phyloP scores from a whole-genome alignment of 2,113 vertebrate species.

The Siniperca knerii region DNA sequence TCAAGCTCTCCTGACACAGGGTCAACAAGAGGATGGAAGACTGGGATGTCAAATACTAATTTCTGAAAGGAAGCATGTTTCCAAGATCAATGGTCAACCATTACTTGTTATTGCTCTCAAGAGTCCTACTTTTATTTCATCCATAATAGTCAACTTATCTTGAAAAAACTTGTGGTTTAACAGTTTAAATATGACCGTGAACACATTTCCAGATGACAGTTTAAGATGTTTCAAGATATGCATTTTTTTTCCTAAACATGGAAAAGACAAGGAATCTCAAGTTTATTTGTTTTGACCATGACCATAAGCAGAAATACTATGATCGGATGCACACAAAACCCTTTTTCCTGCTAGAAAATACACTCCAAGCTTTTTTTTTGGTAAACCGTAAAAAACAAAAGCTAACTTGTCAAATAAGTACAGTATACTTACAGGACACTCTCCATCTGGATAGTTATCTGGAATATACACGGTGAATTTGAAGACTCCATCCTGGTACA shows the following conservation, averaged over 20 bases:
- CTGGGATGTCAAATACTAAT: slow-evolving; percentile 95
- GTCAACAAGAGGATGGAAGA: slow-evolving; percentile 97
- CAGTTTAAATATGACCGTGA: background rate
- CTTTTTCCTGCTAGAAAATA: background rate
- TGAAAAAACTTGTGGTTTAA: background rate
- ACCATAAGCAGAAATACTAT: background rate
- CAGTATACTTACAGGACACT: slow-evolving; percentile 88
- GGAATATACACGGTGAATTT: slow-evolving; percentile 99
- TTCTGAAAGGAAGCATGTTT: slow-evolving; percentile 81
- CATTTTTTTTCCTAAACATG: background rate
- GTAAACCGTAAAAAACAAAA: background rate
- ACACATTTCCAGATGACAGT: background rate
- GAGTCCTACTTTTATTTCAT: background rate
- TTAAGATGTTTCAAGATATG: background rate
- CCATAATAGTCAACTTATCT: background rate
- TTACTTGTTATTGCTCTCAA: background rate
- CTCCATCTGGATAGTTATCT: slow-evolving; percentile 98
- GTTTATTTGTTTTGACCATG: background rate
- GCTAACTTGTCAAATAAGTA: background rate
- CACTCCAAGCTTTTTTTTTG: background rate
- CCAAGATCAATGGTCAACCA: background rate
- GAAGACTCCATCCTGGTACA: slow-evolving; percentile 98
- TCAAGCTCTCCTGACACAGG: slow-evolving; percentile 96
- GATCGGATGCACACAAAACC: background rate
- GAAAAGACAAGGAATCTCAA: background rate